Conservation (phyloP, 1,140 invertebrate genomes). For the Pemphigus obesinymphae region DNA sequence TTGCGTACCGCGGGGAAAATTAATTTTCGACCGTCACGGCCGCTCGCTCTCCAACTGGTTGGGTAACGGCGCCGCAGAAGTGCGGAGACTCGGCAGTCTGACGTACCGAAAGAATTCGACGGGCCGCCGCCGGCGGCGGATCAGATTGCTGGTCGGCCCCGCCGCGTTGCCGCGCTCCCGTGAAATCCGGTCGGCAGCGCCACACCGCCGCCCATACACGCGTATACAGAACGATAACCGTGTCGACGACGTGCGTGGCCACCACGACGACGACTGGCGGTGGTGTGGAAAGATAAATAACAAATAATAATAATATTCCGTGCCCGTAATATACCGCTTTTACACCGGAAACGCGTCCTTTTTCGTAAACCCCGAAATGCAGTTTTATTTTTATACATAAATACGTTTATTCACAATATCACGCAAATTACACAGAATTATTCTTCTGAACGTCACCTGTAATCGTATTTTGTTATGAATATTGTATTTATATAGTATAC, state of each 20-base stretch:
- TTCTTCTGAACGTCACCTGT: no score
- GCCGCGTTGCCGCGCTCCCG: constrained; percentile 40
- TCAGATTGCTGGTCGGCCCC: constrained; percentile 36
- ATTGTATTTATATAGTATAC: no score
- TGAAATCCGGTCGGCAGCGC: constrained; percentile 41
- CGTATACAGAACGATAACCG: not conserved
- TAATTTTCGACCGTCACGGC: no score
- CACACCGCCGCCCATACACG: not conserved
- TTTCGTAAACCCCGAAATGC: not conserved
- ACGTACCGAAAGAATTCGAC: constrained; percentile 36
- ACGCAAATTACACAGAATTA: no score
- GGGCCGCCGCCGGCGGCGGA: constrained; percentile 3
- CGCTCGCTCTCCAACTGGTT: not conserved
- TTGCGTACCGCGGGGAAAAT: not conserved
- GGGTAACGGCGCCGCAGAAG: not conserved
- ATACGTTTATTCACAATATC: no score
- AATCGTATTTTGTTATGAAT: no score
- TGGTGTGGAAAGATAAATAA: not conserved
- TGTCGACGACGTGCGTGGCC: not conserved
- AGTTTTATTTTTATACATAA: not conserved
- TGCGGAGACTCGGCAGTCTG: constrained; percentile 24
- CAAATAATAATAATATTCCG: not conserved
- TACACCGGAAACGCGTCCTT: not conserved
- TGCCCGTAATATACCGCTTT: not conserved
- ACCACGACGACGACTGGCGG: not conserved